A percentile compares a stretch with the other conserved stretches of the same genome.
phyloP scores from a whole-genome alignment of 2,888 invertebrate species.

The Alloplasta piceator region DNA sequence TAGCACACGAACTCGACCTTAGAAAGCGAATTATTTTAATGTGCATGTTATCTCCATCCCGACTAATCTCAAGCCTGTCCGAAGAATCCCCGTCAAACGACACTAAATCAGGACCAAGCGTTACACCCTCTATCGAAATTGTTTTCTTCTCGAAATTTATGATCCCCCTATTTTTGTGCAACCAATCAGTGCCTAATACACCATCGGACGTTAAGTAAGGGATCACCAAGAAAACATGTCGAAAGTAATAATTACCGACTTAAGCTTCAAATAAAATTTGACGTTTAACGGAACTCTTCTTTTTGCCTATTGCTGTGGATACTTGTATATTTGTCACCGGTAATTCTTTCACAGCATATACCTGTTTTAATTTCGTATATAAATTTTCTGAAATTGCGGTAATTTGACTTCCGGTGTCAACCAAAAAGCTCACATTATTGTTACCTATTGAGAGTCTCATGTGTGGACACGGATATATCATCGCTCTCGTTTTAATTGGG shows the following conservation, averaged over 20 bases:
- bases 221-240: constrained; percentile 9
- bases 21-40: background rate
- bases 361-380: constrained; percentile 6
- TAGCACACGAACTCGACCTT: too few species aligned
- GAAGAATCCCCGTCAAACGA: constrained; percentile 44
- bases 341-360: background rate
- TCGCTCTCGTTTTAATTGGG: background rate
- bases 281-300: background rate
- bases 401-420: constrained; percentile 45
- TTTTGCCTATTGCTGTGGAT: constrained; percentile 1
- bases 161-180: constrained; percentile 39
- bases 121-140: constrained; percentile 30
- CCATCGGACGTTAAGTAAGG: constrained; percentile 55
- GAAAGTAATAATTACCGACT: background rate
- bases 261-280: background rate
- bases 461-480: constrained; percentile 12
- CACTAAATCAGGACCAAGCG: constrained; percentile 7
- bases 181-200: constrained; percentile 63
- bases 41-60: too few species aligned
- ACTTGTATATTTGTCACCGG: background rate
- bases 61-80: constrained; percentile 57
- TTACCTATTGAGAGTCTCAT: background rate
- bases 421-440: constrained; percentile 8
- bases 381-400: constrained; percentile 43
- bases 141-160: constrained; percentile 49